phyloP scores from a whole-genome alignment of 2,113 vertebrate genomes.

The Sciurus niger region DNA sequence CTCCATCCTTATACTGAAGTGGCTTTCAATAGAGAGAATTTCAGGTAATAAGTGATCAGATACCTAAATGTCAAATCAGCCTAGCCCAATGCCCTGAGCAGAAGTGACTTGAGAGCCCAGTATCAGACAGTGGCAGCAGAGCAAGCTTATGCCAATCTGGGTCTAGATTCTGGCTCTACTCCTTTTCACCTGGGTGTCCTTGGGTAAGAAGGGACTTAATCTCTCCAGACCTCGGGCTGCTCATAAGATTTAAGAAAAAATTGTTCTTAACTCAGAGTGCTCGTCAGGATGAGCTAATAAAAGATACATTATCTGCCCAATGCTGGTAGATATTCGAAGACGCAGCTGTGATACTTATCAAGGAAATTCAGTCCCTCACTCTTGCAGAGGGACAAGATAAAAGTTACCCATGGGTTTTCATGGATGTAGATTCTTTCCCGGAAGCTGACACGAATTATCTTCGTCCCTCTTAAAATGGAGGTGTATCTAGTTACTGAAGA shows the following conservation, averaged over 20 bases:
- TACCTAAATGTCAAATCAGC: not conserved
- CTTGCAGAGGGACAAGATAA: not conserved
- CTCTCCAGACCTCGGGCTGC: not conserved
- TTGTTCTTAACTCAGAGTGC: not conserved
- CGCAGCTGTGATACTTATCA: not conserved
- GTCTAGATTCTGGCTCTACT: not conserved
- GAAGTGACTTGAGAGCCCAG: not conserved
- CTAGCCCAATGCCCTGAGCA: not conserved
- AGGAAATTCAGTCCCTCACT: not conserved
- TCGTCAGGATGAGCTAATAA: slow-evolving; percentile 3
- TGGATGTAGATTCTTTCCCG: not conserved
- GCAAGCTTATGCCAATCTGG: not conserved
- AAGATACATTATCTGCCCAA: not conserved
- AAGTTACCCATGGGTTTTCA: not conserved
- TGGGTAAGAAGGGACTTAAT: not conserved
- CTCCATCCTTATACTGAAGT: not conserved
- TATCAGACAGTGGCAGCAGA: not conserved
- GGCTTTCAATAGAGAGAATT: not conserved
- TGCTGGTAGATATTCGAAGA: not conserved
- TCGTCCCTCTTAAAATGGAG: not conserved
- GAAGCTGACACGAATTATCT: not conserved
- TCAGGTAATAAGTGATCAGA: not conserved
- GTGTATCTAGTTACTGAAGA: not conserved
- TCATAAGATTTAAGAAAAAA: not conserved
- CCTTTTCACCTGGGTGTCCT: not conserved